Evolutionary conservation across 2,797 vertebrate species (phyloP).

Genomic region (Psittacula derbiana): DNA sequence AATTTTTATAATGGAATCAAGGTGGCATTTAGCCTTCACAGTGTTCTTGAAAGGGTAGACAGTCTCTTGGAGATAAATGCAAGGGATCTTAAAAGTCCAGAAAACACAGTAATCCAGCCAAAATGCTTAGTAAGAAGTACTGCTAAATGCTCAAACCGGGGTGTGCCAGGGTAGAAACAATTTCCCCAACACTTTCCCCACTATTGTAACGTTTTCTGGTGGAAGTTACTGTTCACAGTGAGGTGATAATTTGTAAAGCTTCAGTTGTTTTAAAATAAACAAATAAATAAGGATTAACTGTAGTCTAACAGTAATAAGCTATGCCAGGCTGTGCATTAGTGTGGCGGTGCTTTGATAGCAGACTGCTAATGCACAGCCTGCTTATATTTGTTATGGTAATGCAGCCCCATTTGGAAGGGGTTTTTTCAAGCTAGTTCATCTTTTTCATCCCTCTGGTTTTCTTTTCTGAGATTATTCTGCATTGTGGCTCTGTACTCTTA

Average conservation of each 20-base stretch:
- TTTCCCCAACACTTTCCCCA: not conserved
- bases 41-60: not conserved
- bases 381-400: not conserved
- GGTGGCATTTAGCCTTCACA: not conserved
- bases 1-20: not conserved
- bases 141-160: not conserved
- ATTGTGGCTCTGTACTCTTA: slow-evolving; percentile 36
- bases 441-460: slow-evolving; percentile 34
- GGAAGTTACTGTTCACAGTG: not conserved
- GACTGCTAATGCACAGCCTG: not conserved
- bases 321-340: not conserved
- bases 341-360: not conserved
- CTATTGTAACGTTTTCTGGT: not conserved
- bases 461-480: slow-evolving; percentile 28
- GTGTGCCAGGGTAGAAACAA: not conserved
- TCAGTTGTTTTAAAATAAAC: slow-evolving; percentile 1
- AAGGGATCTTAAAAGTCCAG: not conserved
- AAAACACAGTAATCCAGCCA: not conserved
- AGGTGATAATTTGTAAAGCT: not conserved
- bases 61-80: not conserved
- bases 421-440: slow-evolving; percentile 17
- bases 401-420: not conserved
- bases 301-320: slow-evolving; percentile 46
- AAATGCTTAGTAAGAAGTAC: not conserved
- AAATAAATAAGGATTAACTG: slow-evolving; percentile 51